Percentiles rank a stretch among this genome's conserved stretches.
These are phyloP conservation scores for Dinocampus coccinellae DNA, from an alignment of 2,888 invertebrate species.

Conservation along the genomic window DNA sequence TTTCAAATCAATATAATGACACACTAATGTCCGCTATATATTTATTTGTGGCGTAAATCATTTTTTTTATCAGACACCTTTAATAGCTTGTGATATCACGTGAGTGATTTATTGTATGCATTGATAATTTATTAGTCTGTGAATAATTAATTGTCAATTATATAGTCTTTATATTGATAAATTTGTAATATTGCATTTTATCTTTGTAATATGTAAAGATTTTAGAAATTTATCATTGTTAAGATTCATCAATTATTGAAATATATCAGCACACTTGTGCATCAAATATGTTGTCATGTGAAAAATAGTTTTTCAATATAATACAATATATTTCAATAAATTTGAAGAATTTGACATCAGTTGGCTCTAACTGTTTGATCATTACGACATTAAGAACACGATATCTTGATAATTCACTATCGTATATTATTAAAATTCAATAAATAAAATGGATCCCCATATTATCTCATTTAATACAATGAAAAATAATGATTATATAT, in stretches of 20 bases:
- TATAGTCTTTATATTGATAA: background rate
- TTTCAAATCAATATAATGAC: no score
- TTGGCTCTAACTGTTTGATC: no score
- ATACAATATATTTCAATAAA: no score
- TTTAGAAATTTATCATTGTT: background rate
- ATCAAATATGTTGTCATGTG: no score
- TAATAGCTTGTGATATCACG: background rate
- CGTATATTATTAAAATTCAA: background rate
- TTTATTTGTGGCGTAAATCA: background rate
- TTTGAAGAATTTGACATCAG: no score
- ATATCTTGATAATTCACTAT: background rate
- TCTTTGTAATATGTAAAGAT: background rate
- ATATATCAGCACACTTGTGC: no score
- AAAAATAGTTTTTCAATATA: no score
- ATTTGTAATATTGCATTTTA: background rate
- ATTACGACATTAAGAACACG: background rate
- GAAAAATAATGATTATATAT: no score
- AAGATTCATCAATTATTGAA: background rate
- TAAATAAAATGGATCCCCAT: no score
- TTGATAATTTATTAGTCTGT: background rate
- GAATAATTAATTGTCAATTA: background rate
- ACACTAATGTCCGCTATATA: background rate
- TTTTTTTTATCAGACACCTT: background rate
- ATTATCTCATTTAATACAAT: no score
- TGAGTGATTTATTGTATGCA: background rate